A percentile compares a stretch with the other conserved stretches of the same genome.
Evolutionary conservation across 2,113 vertebrate genomes (phyloP).

Genomic region (Edolisoma coerulescens): DNA sequence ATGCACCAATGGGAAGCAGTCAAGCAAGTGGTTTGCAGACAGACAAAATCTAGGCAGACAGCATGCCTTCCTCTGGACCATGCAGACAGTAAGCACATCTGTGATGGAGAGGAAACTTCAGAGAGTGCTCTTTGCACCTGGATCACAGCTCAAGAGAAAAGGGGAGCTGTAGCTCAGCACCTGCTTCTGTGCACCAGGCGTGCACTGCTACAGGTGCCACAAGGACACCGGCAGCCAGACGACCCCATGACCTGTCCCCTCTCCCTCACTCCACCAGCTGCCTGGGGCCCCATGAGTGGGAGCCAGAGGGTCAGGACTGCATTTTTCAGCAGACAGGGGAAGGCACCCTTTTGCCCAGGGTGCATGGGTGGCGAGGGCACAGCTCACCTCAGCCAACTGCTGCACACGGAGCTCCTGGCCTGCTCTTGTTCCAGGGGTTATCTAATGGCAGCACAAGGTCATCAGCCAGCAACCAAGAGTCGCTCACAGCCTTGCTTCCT

Average conservation of each 20-base stretch:
- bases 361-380: not conserved
- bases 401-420: accelerated
- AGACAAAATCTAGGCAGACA: not conserved
- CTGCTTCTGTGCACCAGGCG: accelerated
- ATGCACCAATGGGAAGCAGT: not conserved
- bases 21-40: not conserved
- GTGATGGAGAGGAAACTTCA: not conserved
- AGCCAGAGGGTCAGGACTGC: not conserved
- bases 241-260: not conserved
- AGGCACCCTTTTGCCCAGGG: accelerated
- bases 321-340: not conserved
- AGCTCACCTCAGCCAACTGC: not conserved
- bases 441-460: not conserved
- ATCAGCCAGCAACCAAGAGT: not conserved
- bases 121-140: not conserved
- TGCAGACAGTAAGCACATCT: not conserved
- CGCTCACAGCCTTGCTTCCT: not conserved
- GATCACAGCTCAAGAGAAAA: not conserved
- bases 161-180: not conserved
- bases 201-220: not conserved
- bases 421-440: not conserved
- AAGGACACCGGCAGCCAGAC: not conserved
- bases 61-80: not conserved
- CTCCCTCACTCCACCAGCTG: not conserved
- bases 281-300: accelerated